These are phyloP conservation scores for Diadumene lineata DNA, from an alignment of 92 coral and sea anemone species.

Conservation along the genomic window DNA sequence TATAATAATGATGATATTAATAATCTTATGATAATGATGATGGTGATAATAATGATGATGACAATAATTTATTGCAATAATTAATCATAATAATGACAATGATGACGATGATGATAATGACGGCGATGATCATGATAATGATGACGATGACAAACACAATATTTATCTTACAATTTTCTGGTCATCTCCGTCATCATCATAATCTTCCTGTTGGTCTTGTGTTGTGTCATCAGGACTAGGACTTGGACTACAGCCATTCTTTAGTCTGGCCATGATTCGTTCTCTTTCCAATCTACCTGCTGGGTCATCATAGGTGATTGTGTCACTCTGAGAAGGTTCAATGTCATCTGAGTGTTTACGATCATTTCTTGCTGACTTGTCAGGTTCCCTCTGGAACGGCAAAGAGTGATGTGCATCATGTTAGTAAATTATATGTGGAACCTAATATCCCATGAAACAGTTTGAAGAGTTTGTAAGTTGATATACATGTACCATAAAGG, in stretches of 20 bases:
- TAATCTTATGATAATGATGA: neutral
- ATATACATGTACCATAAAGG: too few species aligned
- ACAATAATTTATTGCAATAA: neutral
- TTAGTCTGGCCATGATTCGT: slow-evolving; percentile 86
- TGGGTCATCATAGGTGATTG: slow-evolving; percentile 96
- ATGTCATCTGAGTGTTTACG: slow-evolving; percentile 54
- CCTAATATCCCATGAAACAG: too few species aligned
- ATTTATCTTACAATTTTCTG: neutral
- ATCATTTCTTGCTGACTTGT: slow-evolving; percentile 10
- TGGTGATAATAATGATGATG: neutral
- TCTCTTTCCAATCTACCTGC: slow-evolving; percentile 92
- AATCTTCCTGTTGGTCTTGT: slow-evolving; percentile 23
- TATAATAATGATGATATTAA: too few species aligned
- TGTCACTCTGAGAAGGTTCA: slow-evolving; percentile 82
- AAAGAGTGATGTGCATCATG: too few species aligned
- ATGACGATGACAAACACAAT: neutral
- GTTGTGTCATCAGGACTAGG: slow-evolving; percentile 34
- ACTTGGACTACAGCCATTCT: slow-evolving; percentile 73
- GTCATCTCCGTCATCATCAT: slow-evolving; percentile 18
- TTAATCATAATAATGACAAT: too few species aligned
- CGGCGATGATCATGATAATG: too few species aligned
- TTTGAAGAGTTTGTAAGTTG: too few species aligned
- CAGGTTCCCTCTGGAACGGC: slow-evolving; percentile 30
- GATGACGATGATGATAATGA: too few species aligned
- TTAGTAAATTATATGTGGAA: too few species aligned